Base-by-base conservation (phyloP, 1,140 invertebrate genomes). In the Melipona quadrifasciata region DNA sequence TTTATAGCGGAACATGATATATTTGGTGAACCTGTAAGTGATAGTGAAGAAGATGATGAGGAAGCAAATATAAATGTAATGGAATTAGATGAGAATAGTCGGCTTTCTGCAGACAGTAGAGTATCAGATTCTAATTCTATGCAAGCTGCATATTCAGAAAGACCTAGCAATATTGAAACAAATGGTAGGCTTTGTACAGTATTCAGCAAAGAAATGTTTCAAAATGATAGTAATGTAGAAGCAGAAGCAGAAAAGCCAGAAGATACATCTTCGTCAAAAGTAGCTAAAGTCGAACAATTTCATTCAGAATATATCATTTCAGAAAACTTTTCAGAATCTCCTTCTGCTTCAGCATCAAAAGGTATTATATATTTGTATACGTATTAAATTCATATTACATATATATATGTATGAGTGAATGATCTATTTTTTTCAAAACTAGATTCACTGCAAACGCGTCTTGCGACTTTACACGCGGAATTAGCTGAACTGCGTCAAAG, bases 1-100 rank as follows among this genome's bases (percentile, higher is more conserved):
- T 90, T 94, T 92, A 91, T 93, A 94, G 96, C 96, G 82, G 97
- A 97, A 90, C 97, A 97, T 90, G 97, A 98, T 90, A 98, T 98
- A 92, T 99, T 99, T 95, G 98, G 98, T 68, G 98, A 97, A 90
- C 96, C 96, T 65, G 96, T 98, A 0, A 98, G 97, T 92, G 97
- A 98, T 90, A 98, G 97, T 68, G 96, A 96, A 88, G 94, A 95
- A 24, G 97, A 97, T 83, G 96, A 97, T 86, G 97, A 97, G 91
- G 96, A 97, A 86, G 96, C 96, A 12, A 96, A 96, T 91, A 95
- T 96, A 58, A 96, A 97, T 89, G 96, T 97, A 76, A 95, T 97
- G 87, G 97, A 98, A 90, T 91, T 98, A 71, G 97, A 98, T 91
- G 97, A 98, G 89, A 97, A 96, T 71, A 97, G 97, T 86, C 95